Percentiles rank a stretch among this genome's conserved stretches.
These are phyloP conservation scores for Margarornis squamiger DNA, from an alignment of 2,797 vertebrate genomes.

Conservation along the genomic window DNA sequence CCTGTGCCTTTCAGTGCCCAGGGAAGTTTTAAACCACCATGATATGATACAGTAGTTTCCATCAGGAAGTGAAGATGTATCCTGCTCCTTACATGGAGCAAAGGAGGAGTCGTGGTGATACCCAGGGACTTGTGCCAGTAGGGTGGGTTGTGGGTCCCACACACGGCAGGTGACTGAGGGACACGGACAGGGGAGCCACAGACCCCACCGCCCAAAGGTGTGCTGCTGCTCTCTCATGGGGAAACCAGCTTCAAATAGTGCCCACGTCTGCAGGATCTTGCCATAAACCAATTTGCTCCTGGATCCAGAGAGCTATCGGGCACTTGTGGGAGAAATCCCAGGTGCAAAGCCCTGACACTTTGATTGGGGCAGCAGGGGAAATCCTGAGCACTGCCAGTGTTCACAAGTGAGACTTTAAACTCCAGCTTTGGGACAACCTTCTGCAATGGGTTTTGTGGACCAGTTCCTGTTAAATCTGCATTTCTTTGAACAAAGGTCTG, in stretches of 20 bases:
- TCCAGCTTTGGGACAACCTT: neutral
- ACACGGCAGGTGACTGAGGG: rapidly evolving
- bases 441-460: neutral
- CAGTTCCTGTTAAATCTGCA: neutral
- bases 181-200: neutral
- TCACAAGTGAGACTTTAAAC: neutral
- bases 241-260: neutral
- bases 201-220: neutral
- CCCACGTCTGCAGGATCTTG: neutral
- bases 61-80: rapidly evolving
- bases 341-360: neutral
- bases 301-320: neutral
- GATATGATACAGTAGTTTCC: neutral
- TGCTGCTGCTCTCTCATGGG: neutral
- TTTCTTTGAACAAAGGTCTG: neutral
- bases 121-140: neutral
- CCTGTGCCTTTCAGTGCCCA: neutral
- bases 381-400: neutral
- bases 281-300: rapidly evolving
- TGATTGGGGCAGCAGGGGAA: neutral
- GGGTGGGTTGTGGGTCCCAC: neutral
- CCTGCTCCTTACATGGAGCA: neutral
- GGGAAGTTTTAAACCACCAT: rapidly evolving
- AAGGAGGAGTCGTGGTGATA: neutral
- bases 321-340: neutral